Percentiles rank a stretch among this genome's conserved stretches.
phyloP scores from a whole-genome alignment of 2,888 invertebrate species.

The Pheosia tremula region DNA sequence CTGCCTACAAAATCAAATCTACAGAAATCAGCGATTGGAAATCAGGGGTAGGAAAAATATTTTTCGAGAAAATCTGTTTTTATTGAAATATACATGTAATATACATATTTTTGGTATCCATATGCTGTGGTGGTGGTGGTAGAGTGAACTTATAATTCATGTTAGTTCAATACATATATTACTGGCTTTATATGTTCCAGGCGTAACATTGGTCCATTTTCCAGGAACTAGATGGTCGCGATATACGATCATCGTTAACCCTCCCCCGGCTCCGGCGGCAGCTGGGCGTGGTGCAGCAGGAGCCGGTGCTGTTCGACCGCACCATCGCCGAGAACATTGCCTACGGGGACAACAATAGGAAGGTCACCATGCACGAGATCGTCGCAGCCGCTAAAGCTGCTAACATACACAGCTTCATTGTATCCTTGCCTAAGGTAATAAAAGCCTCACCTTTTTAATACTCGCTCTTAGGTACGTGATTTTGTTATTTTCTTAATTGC shows the following conservation, averaged over 20 bases:
- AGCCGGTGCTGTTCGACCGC: conserved; percentile 92
- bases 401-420: conserved; percentile 92
- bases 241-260: conserved; percentile 84
- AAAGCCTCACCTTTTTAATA: too few species aligned
- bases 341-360: conserved; percentile 91
- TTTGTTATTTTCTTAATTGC: neutral
- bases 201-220: neutral
- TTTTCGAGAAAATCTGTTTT: too few species aligned
- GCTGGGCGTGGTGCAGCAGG: conserved; percentile 93
- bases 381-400: conserved; percentile 90
- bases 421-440: conserved; percentile 86
- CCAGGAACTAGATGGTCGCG: conserved; percentile 81
- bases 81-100: too few species aligned
- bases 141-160: too few species aligned
- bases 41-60: too few species aligned
- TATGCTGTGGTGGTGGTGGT: too few species aligned
- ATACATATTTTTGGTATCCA: too few species aligned
- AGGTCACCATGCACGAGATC: conserved; percentile 88
- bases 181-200: too few species aligned
- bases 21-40: too few species aligned
- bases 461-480: neutral
- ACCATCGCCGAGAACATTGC: conserved; percentile 94
- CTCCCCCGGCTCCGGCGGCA: conserved; percentile 88
- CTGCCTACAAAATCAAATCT: neutral
- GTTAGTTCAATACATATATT: too few species aligned